Evolutionary conservation across 1,140 invertebrate species (phyloP).

Genomic region (Drosophila mauritiana): DNA sequence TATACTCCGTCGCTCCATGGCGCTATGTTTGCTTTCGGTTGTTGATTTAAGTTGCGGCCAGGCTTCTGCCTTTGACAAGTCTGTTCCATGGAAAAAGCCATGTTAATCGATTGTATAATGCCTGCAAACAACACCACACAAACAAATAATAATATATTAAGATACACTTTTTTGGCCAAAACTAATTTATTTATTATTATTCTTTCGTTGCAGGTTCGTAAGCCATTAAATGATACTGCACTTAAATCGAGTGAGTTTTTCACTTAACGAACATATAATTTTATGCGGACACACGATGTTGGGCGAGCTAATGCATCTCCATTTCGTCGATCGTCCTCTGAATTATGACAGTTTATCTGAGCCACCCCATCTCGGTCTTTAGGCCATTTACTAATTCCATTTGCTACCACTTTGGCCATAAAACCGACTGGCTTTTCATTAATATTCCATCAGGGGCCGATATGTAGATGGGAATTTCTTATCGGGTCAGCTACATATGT

Average conservation of each 20-base stretch:
- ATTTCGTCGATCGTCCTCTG: conserved; percentile 35
- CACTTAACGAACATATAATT: background rate
- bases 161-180: conserved; percentile 9
- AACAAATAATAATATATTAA: conserved; percentile 46
- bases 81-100: conserved; percentile 7
- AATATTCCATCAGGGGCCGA: conserved; percentile 66
- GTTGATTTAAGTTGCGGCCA: conserved; percentile 33
- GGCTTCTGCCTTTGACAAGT: conserved; percentile 28
- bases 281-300: background rate
- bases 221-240: conserved; percentile 8
- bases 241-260: conserved; percentile 13
- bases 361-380: conserved; percentile 59
- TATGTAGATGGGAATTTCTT: conserved; percentile 43
- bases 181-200: conserved; percentile 25
- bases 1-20: background rate
- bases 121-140: conserved; percentile 43
- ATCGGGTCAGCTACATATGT: conserved; percentile 26
- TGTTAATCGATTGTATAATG: conserved; percentile 37
- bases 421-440: conserved; percentile 47
- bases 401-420: conserved; percentile 71
- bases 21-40: conserved; percentile 13
- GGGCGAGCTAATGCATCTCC: conserved; percentile 34
- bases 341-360: conserved; percentile 47
- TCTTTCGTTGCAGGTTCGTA: conserved; percentile 72
- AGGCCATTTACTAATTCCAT: conserved; percentile 55